phyloP scores from a whole-genome alignment of 2,888 invertebrate genomes.

The Julus scanicus region DNA sequence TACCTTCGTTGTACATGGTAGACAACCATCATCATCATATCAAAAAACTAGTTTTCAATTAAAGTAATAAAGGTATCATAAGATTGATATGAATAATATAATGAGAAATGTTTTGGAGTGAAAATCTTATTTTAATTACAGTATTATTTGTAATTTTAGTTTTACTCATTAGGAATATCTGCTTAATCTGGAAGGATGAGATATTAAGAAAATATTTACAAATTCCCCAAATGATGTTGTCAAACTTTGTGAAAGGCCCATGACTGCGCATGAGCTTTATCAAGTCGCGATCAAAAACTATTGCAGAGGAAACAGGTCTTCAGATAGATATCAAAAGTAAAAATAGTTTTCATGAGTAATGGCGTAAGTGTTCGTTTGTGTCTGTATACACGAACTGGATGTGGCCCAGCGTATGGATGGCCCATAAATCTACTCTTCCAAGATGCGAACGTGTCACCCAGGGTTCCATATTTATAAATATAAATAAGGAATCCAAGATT shows the following conservation, averaged over 20 bases:
- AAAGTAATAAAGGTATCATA: too few relatives aligned
- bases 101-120: not conserved
- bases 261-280: not conserved
- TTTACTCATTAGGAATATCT: not conserved
- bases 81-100: too few relatives aligned
- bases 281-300: slow-evolving; percentile 24
- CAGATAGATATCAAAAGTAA: slow-evolving; percentile 39
- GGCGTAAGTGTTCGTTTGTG: slow-evolving; percentile 27
- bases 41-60: too few relatives aligned
- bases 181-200: not conserved
- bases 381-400: slow-evolving; percentile 24
- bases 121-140: not conserved
- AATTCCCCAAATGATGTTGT: not conserved
- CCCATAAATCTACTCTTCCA: slow-evolving; percentile 24
- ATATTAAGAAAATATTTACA: not conserved
- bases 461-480: slow-evolving; percentile 42
- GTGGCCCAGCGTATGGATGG: slow-evolving; percentile 36
- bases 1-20: too few relatives aligned
- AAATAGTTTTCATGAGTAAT: slow-evolving; percentile 29
- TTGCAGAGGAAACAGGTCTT: not conserved
- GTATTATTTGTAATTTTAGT: not conserved
- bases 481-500: slow-evolving; percentile 39
- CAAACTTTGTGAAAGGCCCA: slow-evolving; percentile 7
- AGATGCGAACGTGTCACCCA: slow-evolving; percentile 42
- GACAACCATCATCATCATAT: too few relatives aligned